A percentile compares a stretch with the other conserved stretches of the same genome.
Evolutionary conservation across 2,797 vertebrate genomes (phyloP).

Genomic region (Aulostomus chinensis): DNA sequence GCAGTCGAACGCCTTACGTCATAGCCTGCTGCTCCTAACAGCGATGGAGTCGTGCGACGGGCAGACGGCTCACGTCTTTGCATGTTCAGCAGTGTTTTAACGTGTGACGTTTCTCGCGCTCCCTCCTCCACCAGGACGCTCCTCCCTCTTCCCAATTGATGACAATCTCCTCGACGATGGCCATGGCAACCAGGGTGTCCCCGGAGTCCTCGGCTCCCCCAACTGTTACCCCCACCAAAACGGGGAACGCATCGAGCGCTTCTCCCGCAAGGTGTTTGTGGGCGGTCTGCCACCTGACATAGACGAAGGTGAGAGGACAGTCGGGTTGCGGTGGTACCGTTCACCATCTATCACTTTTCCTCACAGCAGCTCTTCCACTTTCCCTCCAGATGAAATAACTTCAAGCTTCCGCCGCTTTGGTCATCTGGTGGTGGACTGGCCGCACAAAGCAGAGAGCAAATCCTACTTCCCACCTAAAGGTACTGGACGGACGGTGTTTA

Average conservation of each 20-base stretch:
- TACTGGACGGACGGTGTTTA: no score
- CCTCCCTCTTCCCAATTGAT: slow-evolving; percentile 96
- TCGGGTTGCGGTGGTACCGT: no score
- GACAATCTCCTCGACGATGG: slow-evolving; percentile 94
- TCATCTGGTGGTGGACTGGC: slow-evolving; percentile 98
- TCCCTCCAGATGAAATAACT: slow-evolving; percentile 92
- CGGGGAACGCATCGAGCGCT: slow-evolving; percentile 94
- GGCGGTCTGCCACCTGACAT: slow-evolving; percentile 97
- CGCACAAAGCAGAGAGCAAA: slow-evolving; percentile 99
- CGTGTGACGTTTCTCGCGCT: background rate
- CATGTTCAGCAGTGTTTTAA: background rate
- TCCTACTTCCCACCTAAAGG: slow-evolving; percentile 99
- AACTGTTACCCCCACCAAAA: slow-evolving; percentile 95
- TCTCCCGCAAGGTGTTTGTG: slow-evolving; percentile 97
- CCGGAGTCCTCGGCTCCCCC: slow-evolving; percentile 89
- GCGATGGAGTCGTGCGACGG: no score
- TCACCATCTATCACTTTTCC: no score
- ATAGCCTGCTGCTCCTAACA: no score
- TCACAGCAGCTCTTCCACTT: background rate
- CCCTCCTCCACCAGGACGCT: slow-evolving; percentile 83
- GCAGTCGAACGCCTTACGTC: no score
- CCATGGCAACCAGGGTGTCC: slow-evolving; percentile 89
- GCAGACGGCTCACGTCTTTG: no score
- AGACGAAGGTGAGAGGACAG: slow-evolving; percentile 87
- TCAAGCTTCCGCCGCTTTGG: slow-evolving; percentile 97